Evolutionary conservation across 2,888 invertebrate genomes (phyloP).

Genomic region (Serripes groenlandicus): DNA sequence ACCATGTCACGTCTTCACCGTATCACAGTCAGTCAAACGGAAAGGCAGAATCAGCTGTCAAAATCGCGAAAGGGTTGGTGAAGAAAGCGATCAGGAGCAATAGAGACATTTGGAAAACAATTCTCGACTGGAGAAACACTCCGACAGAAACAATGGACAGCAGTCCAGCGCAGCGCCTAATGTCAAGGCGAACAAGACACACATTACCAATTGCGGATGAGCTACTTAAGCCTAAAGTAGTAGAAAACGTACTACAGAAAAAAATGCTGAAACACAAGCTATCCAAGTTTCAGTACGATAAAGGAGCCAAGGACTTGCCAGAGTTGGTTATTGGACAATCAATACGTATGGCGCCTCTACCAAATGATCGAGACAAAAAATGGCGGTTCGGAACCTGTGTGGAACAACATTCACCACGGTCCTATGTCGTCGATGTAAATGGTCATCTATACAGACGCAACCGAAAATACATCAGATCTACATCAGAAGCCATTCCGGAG

Average conservation of each 20-base stretch:
- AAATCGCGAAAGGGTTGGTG: slow-evolving; percentile 21
- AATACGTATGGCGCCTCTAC: slow-evolving; percentile 8
- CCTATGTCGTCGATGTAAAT: background rate
- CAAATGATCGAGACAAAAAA: slow-evolving; percentile 6
- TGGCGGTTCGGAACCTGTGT: slow-evolving; percentile 15
- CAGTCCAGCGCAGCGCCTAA: slow-evolving; percentile 61
- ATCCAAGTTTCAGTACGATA: too few relatives aligned
- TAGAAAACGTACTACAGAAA: slow-evolving; percentile 22
- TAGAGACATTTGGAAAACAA: slow-evolving; percentile 10
- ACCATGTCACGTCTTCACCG: slow-evolving; percentile 15
- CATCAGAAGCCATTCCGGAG: background rate
- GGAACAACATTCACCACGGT: background rate
- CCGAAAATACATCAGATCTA: background rate
- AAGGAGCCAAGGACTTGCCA: slow-evolving; percentile 3
- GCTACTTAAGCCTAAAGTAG: slow-evolving; percentile 26
- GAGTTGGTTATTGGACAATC: background rate
- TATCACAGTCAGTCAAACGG: slow-evolving; percentile 53
- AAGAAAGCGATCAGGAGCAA: slow-evolving; percentile 26
- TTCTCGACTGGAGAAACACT: slow-evolving; percentile 59
- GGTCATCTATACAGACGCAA: slow-evolving; percentile 3
- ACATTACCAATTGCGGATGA: slow-evolving; percentile 32
- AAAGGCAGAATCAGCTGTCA: slow-evolving; percentile 34
- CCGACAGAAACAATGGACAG: slow-evolving; percentile 46
- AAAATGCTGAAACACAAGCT: background rate
- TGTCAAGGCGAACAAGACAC: slow-evolving; percentile 51